Evolutionary conservation across 2,797 vertebrate species (phyloP).

Genomic region (Lepus townsendii): DNA sequence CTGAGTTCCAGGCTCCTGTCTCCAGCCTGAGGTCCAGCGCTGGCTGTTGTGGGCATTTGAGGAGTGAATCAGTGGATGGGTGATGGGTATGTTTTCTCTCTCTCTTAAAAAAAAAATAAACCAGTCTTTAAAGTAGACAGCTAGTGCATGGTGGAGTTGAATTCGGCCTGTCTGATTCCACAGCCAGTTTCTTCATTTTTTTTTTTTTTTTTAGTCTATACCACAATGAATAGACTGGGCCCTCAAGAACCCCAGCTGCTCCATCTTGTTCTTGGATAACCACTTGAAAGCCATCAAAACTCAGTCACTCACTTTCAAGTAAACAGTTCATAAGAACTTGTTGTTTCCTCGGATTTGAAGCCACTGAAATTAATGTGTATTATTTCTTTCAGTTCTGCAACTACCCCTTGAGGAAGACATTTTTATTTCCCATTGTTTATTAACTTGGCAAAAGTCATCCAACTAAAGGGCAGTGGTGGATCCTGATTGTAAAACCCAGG

Average conservation of each 20-base stretch:
- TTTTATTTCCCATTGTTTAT: background rate
- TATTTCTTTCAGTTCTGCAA: slow-evolving; percentile 8
- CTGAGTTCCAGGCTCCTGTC: too few relatives aligned
- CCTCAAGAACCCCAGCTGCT: background rate
- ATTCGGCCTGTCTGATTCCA: background rate
- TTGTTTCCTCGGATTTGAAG: background rate
- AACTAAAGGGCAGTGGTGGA: background rate
- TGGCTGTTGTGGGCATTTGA: too few relatives aligned
- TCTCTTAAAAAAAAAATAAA: too few relatives aligned
- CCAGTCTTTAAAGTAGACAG: background rate
- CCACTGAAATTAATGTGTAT: background rate
- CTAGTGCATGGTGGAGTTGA: background rate
- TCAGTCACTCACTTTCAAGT: background rate
- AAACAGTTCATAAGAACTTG: slow-evolving; percentile 10
- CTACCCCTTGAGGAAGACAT: background rate
- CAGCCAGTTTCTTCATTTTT: background rate
- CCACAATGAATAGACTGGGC: background rate
- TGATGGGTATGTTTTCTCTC: too few relatives aligned
- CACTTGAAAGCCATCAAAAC: background rate
- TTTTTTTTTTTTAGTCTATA: background rate
- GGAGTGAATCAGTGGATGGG: too few relatives aligned
- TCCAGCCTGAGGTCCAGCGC: too few relatives aligned
- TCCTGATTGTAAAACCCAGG: background rate
- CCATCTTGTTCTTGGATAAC: background rate
- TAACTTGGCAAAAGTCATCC: slow-evolving; percentile 3